phyloP scores from a whole-genome alignment of 2,113 vertebrate genomes.

The Oplegnathus fasciatus region DNA sequence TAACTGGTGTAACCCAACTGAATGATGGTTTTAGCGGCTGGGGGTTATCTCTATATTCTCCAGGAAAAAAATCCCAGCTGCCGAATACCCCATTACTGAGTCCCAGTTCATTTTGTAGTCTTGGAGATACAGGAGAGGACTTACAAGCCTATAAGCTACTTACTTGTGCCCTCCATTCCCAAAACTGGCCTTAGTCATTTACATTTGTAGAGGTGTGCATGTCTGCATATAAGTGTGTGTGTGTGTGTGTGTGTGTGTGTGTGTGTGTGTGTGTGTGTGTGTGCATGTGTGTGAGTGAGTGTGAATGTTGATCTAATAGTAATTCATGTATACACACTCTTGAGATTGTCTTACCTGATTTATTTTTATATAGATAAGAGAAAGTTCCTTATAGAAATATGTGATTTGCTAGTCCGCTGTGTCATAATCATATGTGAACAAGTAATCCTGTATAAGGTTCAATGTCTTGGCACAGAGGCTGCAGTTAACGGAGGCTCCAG shows the following conservation, averaged over 20 bases:
- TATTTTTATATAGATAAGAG: conserved; percentile 85
- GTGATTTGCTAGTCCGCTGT: conserved; percentile 71
- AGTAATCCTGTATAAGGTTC: conserved; percentile 51
- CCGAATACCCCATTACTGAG: conserved; percentile 61
- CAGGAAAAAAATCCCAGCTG: conserved; percentile 45
- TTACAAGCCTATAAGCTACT: conserved; percentile 80
- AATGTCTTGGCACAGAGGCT: conserved; percentile 63
- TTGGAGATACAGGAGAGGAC: conserved; percentile 77
- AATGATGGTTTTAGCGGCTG: conserved; percentile 51
- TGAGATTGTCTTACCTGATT: conserved; percentile 79
- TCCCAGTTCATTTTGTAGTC: conserved; percentile 72
- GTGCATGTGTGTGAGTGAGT: conserved; percentile 43
- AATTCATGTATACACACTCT: conserved; percentile 71
- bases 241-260: conserved; percentile 24
- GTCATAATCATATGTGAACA: conserved; percentile 64
- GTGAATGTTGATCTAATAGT: conserved; percentile 60
- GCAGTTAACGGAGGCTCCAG: conserved; percentile 43
- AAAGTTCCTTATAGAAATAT: conserved; percentile 71
- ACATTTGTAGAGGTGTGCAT: conserved; percentile 68
- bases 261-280: conserved; percentile 24
- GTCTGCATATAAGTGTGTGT: conserved; percentile 39
- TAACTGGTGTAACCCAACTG: conserved; percentile 29
- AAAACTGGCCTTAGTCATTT: conserved; percentile 87
- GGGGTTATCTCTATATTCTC: conserved; percentile 45
- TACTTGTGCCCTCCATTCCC: conserved; percentile 78